Evolutionary conservation across 2,888 invertebrate species (phyloP).

Genomic region (Eueremaeus valkanovi): DNA sequence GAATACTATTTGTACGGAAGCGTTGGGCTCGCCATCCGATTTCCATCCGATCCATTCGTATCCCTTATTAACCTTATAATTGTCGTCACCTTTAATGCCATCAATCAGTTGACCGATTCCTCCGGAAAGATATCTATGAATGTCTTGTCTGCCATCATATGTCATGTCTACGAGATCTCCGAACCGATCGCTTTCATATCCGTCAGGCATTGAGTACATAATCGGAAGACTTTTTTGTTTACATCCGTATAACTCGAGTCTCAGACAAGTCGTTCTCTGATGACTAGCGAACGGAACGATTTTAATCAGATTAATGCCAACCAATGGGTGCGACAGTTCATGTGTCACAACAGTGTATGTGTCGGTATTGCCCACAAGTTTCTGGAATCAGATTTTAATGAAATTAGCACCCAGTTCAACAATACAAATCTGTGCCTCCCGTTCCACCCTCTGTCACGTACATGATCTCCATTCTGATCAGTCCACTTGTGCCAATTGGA

Average conservation of each 20-base stretch:
- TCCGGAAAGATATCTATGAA: conserved; percentile 63
- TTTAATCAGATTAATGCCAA: conserved; percentile 71
- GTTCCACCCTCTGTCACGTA: too few species aligned
- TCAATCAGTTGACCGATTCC: conserved; percentile 82
- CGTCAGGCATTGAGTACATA: conserved; percentile 82
- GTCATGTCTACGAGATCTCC: conserved; percentile 77
- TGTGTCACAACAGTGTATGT: conserved; percentile 76
- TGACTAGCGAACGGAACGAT: conserved; percentile 79
- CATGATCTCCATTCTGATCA: conserved; percentile 70
- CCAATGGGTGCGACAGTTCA: conserved; percentile 73
- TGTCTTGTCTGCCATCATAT: conserved; percentile 79
- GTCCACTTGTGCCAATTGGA: conserved; percentile 78
- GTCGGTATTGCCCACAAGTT: conserved; percentile 72
- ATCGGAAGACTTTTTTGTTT: conserved; percentile 73
- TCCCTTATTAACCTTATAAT: conserved; percentile 62
- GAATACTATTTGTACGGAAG: conserved; percentile 71
- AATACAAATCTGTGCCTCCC: too few species aligned
- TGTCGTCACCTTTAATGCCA: conserved; percentile 71
- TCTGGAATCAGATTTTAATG: too few species aligned
- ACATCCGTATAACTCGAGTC: conserved; percentile 85
- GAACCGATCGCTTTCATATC: conserved; percentile 71
- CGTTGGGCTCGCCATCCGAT: conserved; percentile 56
- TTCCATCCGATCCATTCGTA: conserved; percentile 90
- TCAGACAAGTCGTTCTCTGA: conserved; percentile 80
- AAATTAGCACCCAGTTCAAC: too few species aligned